phyloP scores from a whole-genome alignment of 2,888 invertebrate genomes.

The Ochropleura leucogaster region DNA sequence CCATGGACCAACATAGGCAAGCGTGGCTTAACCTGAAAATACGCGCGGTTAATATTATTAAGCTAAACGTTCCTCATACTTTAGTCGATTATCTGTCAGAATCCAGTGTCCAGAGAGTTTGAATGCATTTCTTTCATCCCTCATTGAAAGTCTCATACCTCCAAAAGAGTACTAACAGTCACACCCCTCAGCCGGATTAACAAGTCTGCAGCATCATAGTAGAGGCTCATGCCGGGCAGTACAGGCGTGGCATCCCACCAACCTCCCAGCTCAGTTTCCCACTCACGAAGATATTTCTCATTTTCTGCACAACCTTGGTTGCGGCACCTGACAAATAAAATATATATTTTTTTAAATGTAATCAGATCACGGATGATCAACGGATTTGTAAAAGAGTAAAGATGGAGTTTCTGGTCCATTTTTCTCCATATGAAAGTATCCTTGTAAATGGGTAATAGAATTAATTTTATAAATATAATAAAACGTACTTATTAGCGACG shows the following conservation, averaged over 20 bases:
- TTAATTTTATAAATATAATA: not conserved
- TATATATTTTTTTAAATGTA: no score
- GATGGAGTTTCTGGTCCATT: no score
- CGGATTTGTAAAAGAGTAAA: no score
- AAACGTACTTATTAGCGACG: conserved; percentile 70
- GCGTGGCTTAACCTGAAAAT: no score
- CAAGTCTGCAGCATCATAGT: conserved; percentile 83
- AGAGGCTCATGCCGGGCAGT: conserved; percentile 76
- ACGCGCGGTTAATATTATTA: no score
- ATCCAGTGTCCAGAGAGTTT: not conserved
- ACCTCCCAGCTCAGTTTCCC: conserved; percentile 85
- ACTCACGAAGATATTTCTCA: conserved; percentile 67
- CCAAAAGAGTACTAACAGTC: conserved; percentile 68
- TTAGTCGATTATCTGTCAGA: not conserved
- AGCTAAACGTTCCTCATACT: no score
- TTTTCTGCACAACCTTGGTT: conserved; percentile 40
- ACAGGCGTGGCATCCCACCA: conserved; percentile 86
- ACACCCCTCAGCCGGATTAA: conserved; percentile 81
- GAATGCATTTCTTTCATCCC: not conserved
- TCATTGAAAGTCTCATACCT: not conserved
- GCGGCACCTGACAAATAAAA: conserved; percentile 49
- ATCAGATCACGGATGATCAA: not conserved
- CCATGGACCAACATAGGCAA: no score
- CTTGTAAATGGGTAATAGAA: no score
- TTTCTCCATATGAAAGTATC: no score